A percentile compares a stretch with the other conserved stretches of the same genome.
Evolutionary conservation across 2,888 invertebrate species (phyloP).

Genomic region (Pyrrhosoma nymphula): DNA sequence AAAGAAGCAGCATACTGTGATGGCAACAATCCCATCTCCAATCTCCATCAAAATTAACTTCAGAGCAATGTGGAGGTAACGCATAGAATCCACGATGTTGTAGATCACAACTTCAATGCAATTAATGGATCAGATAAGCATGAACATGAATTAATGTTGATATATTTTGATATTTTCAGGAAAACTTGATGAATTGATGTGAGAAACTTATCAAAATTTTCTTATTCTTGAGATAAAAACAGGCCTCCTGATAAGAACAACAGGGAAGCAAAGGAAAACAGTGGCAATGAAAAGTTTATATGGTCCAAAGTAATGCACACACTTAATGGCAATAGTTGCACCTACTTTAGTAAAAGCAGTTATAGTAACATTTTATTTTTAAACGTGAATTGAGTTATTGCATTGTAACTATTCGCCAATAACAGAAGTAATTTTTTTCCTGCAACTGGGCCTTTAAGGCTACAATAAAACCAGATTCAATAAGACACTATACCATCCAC

Average conservation of each 20-base stretch:
- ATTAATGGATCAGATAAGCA: neutral
- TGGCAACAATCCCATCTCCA: neutral
- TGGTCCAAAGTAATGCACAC: neutral
- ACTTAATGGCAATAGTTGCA: neutral
- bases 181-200: neutral
- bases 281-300: neutral
- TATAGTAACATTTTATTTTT: neutral
- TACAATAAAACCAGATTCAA: neutral
- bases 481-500: neutral
- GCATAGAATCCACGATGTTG: neutral
- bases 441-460: too few species aligned
- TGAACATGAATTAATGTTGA: neutral
- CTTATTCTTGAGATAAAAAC: neutral
- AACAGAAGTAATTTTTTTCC: too few species aligned
- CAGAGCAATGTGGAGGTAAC: neutral
- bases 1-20: neutral
- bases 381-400: neutral
- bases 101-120: neutral
- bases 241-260: conserved; percentile 29
- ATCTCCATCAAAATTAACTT: neutral
- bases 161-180: neutral
- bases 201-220: neutral
- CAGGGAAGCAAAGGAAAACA: neutral
- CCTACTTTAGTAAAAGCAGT: neutral
- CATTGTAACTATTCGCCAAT: too few species aligned